Conservation (phyloP, 2,797 vertebrate species). For the Sus cebifrons region DNA sequence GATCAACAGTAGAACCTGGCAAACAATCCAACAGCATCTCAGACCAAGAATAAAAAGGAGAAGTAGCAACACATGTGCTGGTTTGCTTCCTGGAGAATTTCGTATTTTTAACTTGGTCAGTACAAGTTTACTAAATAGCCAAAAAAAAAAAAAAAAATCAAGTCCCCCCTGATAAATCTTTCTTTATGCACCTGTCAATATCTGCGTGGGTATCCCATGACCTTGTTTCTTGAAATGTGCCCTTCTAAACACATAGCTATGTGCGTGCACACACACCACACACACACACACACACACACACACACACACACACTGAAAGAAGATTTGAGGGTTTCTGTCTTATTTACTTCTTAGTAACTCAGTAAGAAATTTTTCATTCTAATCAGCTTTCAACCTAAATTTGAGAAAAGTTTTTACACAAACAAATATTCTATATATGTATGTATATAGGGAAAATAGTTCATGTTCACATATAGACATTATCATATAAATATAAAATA, state of each 20-base stretch:
- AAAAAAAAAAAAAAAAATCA: constrained; percentile 39
- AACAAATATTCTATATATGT: neutral
- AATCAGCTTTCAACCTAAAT: constrained; percentile 3
- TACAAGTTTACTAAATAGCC: constrained; percentile 56
- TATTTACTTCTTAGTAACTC: constrained; percentile 35
- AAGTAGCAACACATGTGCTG: neutral
- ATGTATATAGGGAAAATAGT: neutral
- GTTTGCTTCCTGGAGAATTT: constrained; percentile 55
- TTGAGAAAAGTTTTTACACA: neutral
- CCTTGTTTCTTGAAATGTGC: constrained; percentile 61
- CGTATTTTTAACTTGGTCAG: constrained; percentile 73
- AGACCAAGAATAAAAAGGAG: constrained; percentile 40
- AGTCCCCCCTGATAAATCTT: constrained; percentile 74
- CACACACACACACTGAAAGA: neutral
- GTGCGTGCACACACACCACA: neutral
- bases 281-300: neutral
- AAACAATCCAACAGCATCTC: neutral
- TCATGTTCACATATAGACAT: neutral
- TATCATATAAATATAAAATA: neutral
- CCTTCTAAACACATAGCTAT: constrained; percentile 2
- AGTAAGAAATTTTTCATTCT: constrained; percentile 15
- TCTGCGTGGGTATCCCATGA: constrained; percentile 20
- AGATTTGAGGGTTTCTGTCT: neutral
- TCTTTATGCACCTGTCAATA: constrained; percentile 73
- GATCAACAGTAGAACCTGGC: neutral